These are phyloP conservation scores for Sarcoramphus papa DNA, from an alignment of 2,797 vertebrate genomes.

Conservation along the genomic window DNA sequence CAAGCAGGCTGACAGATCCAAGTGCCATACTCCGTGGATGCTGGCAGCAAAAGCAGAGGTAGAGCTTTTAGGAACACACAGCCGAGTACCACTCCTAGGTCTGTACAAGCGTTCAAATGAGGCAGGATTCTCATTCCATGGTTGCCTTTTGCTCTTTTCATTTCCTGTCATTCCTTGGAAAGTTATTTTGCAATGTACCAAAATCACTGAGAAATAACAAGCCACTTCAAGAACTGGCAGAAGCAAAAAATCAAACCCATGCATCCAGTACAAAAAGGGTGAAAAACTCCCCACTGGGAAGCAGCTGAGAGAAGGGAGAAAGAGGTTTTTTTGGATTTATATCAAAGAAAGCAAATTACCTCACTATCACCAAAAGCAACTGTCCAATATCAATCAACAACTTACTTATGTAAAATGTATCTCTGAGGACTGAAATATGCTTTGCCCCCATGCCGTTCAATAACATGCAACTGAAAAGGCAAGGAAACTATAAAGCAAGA, in stretches of 20 bases:
- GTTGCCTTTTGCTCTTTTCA: not conserved
- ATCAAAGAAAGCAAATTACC: not conserved
- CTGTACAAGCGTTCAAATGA: not conserved
- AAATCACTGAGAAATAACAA: not conserved
- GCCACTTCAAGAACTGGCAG: not conserved
- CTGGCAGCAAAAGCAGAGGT: not conserved
- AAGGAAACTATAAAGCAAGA: not conserved
- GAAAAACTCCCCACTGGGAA: not conserved
- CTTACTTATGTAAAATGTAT: rapidly evolving
- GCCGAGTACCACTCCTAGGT: not conserved
- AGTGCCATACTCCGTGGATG: not conserved
- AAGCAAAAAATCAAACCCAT: not conserved
- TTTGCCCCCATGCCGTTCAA: not conserved
- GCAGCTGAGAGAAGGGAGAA: not conserved
- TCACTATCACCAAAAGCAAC: not conserved
- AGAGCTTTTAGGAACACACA: not conserved
- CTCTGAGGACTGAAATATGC: not conserved
- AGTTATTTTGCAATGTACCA: not conserved
- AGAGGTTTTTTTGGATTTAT: not conserved
- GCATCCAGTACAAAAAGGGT: not conserved
- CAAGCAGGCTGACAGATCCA: not conserved
- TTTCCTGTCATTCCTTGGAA: not conserved
- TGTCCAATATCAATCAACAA: not conserved
- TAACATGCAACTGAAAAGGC: not conserved
- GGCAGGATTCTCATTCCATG: not conserved